Percentiles rank a stretch among this genome's conserved stretches.
These are phyloP conservation scores for Mungos mungo DNA, from an alignment of 2,113 vertebrate species.

Conservation along the genomic window DNA sequence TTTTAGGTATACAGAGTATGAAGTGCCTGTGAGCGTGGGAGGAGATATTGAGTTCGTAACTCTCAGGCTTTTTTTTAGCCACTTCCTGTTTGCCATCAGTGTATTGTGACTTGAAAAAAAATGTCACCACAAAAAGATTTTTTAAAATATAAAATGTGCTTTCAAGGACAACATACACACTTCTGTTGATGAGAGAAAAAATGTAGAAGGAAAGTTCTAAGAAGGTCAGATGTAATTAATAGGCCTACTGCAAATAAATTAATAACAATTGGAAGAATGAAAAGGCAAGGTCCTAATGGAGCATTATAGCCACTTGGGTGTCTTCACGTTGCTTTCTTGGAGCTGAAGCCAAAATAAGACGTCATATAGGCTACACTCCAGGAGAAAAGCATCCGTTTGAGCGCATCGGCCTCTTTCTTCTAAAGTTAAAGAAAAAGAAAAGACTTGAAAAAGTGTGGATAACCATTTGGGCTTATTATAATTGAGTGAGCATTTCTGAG, in stretches of 20 bases:
- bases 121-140: not conserved
- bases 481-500: not conserved
- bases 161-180: not conserved
- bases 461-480: not conserved
- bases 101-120: not conserved
- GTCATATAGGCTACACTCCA: rapidly evolving
- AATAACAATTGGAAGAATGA: not conserved
- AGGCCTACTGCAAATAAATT: not conserved
- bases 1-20: not conserved
- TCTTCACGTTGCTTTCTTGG: not conserved
- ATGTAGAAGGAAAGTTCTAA: slow-evolving; percentile 24
- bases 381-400: not conserved
- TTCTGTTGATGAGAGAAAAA: slow-evolving; percentile 16
- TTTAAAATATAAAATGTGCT: not conserved
- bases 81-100: slow-evolving; percentile 37
- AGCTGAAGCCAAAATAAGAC: not conserved
- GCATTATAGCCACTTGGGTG: not conserved
- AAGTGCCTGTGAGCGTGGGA: not conserved
- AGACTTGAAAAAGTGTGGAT: not conserved
- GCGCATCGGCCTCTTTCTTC: not conserved
- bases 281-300: not conserved
- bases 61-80: slow-evolving; percentile 20
- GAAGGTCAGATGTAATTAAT: slow-evolving; percentile 11
- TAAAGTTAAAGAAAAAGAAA: not conserved
- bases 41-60: not conserved